Evolutionary conservation across 2,888 invertebrate species (phyloP).

Genomic region (Hymenopus coronatus): DNA sequence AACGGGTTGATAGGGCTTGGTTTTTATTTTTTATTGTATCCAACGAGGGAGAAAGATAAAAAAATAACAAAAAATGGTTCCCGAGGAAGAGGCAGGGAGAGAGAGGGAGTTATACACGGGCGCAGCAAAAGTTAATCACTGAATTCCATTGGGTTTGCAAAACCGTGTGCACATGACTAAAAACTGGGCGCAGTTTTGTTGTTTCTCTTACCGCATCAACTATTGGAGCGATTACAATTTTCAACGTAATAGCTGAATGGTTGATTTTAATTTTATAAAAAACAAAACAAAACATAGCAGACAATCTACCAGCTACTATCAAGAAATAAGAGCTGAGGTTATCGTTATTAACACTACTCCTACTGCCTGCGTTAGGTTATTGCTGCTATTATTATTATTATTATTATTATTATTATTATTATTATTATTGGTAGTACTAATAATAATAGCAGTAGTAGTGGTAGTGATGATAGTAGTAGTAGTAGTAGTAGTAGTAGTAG

Average conservation of each 20-base stretch:
- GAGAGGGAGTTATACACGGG: neutral
- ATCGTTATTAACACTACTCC: no score
- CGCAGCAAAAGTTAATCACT: neutral
- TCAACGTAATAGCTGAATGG: neutral
- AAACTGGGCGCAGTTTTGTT: neutral
- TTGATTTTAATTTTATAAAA: no score
- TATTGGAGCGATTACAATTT: neutral
- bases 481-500: no score
- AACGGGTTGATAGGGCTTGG: neutral
- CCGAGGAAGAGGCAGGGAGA: neutral
- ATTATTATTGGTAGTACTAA: no score
- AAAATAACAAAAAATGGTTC: neutral
- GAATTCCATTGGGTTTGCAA: neutral
- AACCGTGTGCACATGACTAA: neutral
- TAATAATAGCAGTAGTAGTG: no score
- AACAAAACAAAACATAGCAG: no score
- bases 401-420: no score
- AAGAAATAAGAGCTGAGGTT: no score
- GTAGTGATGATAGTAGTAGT: no score
- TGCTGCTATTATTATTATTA: no score
- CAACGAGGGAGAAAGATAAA: neutral
- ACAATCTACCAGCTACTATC: no score
- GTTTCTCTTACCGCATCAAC: neutral
- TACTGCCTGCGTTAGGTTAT: no score
- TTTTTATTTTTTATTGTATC: neutral